These are phyloP conservation scores for Bombus turneri DNA, from an alignment of 1,140 invertebrate genomes.

Conservation along the genomic window DNA sequence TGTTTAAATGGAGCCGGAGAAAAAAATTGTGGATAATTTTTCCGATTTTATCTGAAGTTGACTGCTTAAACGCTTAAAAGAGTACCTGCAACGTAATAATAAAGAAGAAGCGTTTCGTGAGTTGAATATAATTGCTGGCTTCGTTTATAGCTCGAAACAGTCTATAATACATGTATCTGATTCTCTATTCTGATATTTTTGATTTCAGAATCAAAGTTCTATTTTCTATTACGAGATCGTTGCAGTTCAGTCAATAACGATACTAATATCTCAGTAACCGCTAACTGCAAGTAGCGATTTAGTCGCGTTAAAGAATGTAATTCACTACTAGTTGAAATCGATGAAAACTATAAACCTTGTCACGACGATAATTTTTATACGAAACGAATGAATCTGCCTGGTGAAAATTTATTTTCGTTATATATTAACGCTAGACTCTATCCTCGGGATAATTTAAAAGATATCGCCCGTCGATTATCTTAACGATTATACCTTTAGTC, in stretches of 20 bases:
- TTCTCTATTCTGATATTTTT: background rate
- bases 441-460: too few species aligned
- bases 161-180: background rate
- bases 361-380: background rate
- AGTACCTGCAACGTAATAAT: too few species aligned
- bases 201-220: background rate
- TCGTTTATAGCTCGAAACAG: background rate
- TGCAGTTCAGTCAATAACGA: background rate
- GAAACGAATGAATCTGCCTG: background rate
- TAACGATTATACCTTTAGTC: background rate
- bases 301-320: background rate
- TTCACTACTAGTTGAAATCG: background rate
- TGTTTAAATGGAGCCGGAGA: background rate
- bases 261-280: background rate
- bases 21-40: background rate
- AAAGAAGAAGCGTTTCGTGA: background rate
- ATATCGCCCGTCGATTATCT: background rate
- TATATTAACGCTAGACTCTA: too few species aligned
- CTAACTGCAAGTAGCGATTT: background rate
- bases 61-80: background rate
- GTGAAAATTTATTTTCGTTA: background rate
- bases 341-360: background rate
- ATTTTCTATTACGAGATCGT: background rate
- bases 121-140: background rate
- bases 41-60: background rate